A percentile compares a stretch with the other conserved stretches of the same genome.
phyloP scores from a whole-genome alignment of 1,140 invertebrate genomes.

The Leptinotarsa texana region DNA sequence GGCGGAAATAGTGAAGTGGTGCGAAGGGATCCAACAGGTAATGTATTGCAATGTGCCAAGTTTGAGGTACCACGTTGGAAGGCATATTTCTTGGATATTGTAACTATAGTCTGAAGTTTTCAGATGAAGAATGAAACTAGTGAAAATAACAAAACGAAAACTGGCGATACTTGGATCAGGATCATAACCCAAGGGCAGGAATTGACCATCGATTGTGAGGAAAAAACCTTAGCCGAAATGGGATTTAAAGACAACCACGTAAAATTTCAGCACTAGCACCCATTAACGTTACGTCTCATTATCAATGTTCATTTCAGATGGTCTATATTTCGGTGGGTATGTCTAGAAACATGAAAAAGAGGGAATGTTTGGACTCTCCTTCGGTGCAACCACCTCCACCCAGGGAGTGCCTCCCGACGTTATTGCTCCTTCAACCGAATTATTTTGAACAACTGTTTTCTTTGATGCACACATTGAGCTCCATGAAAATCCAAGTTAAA shows the following conservation, averaged over 20 bases:
- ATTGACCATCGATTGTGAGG: constrained; percentile 89
- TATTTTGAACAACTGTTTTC: constrained; percentile 90
- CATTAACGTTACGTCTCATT: background rate
- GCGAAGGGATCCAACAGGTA: constrained; percentile 61
- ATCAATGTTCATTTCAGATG: constrained; percentile 60
- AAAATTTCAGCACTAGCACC: constrained; percentile 9
- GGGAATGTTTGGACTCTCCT: constrained; percentile 73
- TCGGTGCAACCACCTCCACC: constrained; percentile 79
- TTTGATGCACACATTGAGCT: constrained; percentile 85
- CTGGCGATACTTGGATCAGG: constrained; percentile 62
- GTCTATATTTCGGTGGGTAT: constrained; percentile 89
- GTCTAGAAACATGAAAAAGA: constrained; percentile 72
- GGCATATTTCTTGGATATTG: background rate
- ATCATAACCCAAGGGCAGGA: constrained; percentile 95
- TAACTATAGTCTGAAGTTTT: background rate
- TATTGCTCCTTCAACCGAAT: constrained; percentile 79
- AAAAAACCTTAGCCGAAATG: constrained; percentile 85
- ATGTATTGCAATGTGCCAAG: background rate
- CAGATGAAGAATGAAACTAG: constrained; percentile 25
- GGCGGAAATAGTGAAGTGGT: constrained; percentile 93
- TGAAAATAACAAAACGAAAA: constrained; percentile 30
- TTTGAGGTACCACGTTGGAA: background rate
- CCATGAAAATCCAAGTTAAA: constrained; percentile 76
- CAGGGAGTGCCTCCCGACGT: constrained; percentile 80
- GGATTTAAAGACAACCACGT: constrained; percentile 87